Base-by-base conservation (phyloP, 2,797 vertebrate genomes). In the Halcyon leucocephala region DNA sequence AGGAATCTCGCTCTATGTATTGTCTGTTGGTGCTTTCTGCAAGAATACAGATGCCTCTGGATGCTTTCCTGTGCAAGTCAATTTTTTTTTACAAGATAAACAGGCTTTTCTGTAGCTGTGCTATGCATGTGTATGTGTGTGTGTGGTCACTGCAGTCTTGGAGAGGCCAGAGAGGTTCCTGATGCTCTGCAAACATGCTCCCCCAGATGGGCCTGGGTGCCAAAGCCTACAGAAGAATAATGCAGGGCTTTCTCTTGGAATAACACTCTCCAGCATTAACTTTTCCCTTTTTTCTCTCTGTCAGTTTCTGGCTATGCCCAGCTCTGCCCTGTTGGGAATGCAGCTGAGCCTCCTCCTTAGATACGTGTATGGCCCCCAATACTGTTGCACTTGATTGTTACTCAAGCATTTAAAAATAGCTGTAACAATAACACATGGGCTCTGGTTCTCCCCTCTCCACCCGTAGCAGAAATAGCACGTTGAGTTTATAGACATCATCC, bases 361-460 rank as follows among this genome's bases (percentile, higher is more conserved):
- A 82, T 89, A 73, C 9, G 64, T 28, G 6, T 8, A 20, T 5
- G 82, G 55, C 67, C 79, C 86, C 78, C 84, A 58, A 20, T 7
- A 54, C 62, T 0, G 8, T 13, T 1, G 28, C 73, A 17, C 69
- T 80, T 37, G 20, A 26, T 29, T 67, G 82, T 49, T 82, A 72
- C 39, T 39, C n/a, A 4, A 73, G 74, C 29, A 21, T 82, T 89
- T 96, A 92, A 96, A 95, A 97, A 91, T 85, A 97, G 89, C 85
- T 20, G 17, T 85, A 90, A 96, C 76, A 85, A 87, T 85, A 95
- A 95, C 93, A 91, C 55, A 33, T 0, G 0, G 60, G 64, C 71
- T 90, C 71, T 70, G 84, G 10, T 18, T 72, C 19, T 83, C 28
- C 48, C 22, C 25, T 60, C 42, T 48, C 44, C 7, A 26, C 48